Evolutionary conservation across 2,113 vertebrate species (phyloP).

Genomic region (Oreochromis spilurus): DNA sequence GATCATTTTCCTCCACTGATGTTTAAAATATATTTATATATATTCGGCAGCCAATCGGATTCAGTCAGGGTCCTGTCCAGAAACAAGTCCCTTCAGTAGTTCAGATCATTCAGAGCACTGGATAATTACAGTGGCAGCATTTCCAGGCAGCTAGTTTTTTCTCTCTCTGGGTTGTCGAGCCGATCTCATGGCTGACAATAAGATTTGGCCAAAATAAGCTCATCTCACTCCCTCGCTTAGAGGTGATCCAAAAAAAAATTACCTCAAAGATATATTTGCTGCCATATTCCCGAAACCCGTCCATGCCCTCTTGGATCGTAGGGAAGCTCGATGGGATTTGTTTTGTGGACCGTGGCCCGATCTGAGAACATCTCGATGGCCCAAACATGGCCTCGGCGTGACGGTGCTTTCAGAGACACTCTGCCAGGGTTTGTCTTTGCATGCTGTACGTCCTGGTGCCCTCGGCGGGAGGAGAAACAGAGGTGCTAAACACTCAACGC

Average conservation of each 20-base stretch:
- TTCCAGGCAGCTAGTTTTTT: slow-evolving; percentile 40
- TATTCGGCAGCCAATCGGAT: neutral
- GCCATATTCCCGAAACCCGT: neutral
- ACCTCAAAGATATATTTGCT: slow-evolving; percentile 2
- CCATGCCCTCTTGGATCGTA: neutral
- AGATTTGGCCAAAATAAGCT: slow-evolving; percentile 10
- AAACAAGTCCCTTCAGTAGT: slow-evolving; percentile 2
- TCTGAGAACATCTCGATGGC: neutral
- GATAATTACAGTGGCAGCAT: neutral
- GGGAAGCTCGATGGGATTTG: slow-evolving; percentile 10
- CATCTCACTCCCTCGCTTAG: neutral
- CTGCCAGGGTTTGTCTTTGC: neutral
- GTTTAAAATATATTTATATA: neutral
- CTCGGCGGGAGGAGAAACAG: neutral
- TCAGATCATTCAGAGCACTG: neutral
- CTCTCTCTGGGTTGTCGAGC: neutral
- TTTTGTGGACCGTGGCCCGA: slow-evolving; percentile 9
- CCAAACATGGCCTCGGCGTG: neutral
- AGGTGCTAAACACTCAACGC: slow-evolving; percentile 35
- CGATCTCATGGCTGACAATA: neutral
- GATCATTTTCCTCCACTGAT: slow-evolving; percentile 9
- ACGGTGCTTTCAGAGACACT: slow-evolving; percentile 18
- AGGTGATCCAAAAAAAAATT: neutral
- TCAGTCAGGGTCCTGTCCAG: slow-evolving; percentile 7
- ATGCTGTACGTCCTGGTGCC: slow-evolving; percentile 12